phyloP scores from a whole-genome alignment of 2,113 vertebrate genomes.

The Globicephala melas region DNA sequence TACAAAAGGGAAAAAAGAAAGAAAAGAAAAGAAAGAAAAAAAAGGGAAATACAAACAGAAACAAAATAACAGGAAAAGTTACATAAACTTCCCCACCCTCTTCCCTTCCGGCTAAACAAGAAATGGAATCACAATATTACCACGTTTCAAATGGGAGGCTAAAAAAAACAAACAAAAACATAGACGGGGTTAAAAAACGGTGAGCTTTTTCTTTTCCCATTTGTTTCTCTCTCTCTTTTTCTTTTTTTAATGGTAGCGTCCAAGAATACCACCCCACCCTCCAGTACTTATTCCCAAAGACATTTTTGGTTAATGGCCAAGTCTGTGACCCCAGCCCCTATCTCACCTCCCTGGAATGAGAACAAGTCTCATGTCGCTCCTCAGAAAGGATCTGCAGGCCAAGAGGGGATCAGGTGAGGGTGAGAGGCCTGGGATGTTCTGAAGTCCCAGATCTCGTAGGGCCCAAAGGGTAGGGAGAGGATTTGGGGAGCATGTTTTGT shows the following conservation, averaged over 20 bases:
- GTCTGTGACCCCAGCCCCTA: background rate
- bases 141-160: constrained; percentile 87
- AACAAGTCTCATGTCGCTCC: background rate
- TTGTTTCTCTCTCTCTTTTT: constrained; percentile 47
- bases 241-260: background rate
- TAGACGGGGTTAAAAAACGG: constrained; percentile 85
- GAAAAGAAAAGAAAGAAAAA: constrained; percentile 44
- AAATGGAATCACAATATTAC: constrained; percentile 86
- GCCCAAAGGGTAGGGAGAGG: background rate
- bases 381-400: background rate
- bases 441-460: background rate
- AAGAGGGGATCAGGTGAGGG: background rate
- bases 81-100: constrained; percentile 74
- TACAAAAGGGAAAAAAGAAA: constrained; percentile 69
- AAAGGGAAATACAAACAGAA: constrained; percentile 75
- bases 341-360: background rate
- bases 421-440: background rate
- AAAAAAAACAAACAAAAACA: constrained; percentile 87
- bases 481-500: background rate
- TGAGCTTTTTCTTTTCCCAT: constrained; percentile 36
- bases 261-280: constrained; percentile 22
- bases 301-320: constrained; percentile 13
- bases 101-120: constrained; percentile 82
- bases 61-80: constrained; percentile 55
- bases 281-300: constrained; percentile 27